Conservation (phyloP, 2,888 invertebrate species). For the Drosophila atroscutellata region DNA sequence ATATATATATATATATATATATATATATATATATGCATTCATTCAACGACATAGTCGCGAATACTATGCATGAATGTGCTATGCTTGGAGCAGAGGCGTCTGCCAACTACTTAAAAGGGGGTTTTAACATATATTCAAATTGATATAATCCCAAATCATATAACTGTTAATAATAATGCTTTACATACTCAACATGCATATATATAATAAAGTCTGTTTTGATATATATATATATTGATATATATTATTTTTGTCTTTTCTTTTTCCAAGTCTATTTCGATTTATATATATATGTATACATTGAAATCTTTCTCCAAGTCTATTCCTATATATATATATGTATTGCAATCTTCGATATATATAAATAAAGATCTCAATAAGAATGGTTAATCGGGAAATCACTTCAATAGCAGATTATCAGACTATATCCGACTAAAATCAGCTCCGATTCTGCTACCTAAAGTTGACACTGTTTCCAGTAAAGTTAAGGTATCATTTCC, state of each 20-base stretch:
- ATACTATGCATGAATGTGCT: slow-evolving; percentile 11
- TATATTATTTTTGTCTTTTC: too few relatives aligned
- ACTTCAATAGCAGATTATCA: not conserved
- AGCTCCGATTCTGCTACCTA: too few relatives aligned
- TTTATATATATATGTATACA: too few relatives aligned
- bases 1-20: not conserved
- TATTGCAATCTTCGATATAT: too few relatives aligned
- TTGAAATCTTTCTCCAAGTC: too few relatives aligned
- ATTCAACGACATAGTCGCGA: slow-evolving; percentile 32
- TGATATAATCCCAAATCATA: not conserved
- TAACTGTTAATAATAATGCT: not conserved
- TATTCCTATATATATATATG: too few relatives aligned
- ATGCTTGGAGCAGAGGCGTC: slow-evolving; percentile 20
- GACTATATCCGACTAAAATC: not conserved
- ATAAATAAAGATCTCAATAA: not conserved
- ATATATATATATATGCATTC: slow-evolving; percentile 1
- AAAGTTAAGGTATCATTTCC: not conserved
- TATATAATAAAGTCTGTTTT: not conserved
- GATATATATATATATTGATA: not conserved
- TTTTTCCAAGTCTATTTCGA: not conserved
- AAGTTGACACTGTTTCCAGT: not conserved
- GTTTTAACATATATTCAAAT: not conserved
- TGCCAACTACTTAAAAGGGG: not conserved
- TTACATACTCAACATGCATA: not conserved
- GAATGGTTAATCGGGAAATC: not conserved